Evolutionary conservation across 1,140 invertebrate species (phyloP).

Genomic region (Dolichoris vasculosae): DNA sequence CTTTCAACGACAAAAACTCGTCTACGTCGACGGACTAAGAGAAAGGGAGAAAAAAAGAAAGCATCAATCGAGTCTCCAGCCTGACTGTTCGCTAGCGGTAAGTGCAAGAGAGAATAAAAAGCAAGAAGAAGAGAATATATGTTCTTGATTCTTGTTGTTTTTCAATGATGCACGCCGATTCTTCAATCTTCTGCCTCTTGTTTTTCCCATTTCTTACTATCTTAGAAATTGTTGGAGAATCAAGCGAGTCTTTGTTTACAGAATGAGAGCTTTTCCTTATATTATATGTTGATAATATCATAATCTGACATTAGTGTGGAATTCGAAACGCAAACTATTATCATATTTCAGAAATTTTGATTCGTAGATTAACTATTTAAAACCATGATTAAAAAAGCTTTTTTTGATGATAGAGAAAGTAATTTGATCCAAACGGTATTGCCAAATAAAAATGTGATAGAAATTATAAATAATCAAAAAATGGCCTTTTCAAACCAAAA

Average conservation of each 20-base stretch:
- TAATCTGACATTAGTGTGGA: background rate
- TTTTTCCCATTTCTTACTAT: background rate
- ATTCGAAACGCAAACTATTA: background rate
- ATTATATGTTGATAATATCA: background rate
- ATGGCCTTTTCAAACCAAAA: background rate
- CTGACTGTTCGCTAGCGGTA: background rate
- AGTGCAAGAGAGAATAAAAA: slow-evolving; percentile 4
- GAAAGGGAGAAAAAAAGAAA: background rate
- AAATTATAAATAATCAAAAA: slow-evolving; percentile 9
- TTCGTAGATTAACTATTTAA: background rate
- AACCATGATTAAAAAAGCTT: too few species aligned
- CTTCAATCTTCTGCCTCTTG: background rate
- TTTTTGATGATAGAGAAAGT: background rate
- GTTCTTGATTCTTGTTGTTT: slow-evolving; percentile 39
- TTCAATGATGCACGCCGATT: slow-evolving; percentile 24
- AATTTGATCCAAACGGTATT: background rate
- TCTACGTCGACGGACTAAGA: slow-evolving; percentile 55
- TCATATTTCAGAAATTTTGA: slow-evolving; percentile 17
- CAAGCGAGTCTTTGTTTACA: background rate
- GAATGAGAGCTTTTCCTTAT: background rate
- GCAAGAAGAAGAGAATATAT: background rate
- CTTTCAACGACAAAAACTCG: slow-evolving; percentile 64
- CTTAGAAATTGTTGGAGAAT: background rate
- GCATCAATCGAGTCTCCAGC: slow-evolving; percentile 58
- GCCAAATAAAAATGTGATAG: background rate